Conservation (phyloP, 2,113 vertebrate species). For the Pelmatolapia mariae region DNA sequence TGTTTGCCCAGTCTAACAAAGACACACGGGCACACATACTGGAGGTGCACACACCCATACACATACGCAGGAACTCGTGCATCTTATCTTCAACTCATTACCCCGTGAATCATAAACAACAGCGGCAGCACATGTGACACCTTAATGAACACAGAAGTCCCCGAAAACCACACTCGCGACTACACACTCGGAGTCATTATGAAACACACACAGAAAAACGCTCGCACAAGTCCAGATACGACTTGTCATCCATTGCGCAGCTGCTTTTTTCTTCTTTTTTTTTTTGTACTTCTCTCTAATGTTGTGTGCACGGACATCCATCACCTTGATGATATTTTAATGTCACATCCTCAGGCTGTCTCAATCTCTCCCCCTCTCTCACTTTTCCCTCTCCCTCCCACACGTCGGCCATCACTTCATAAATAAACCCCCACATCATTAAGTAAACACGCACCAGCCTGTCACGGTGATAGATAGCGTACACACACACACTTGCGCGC, state of each 20-base stretch:
- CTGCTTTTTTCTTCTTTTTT: conserved; percentile 20
- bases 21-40: not conserved
- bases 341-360: conserved; percentile 68
- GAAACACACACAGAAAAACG: not conserved
- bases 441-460: conserved; percentile 64
- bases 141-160: conserved; percentile 45
- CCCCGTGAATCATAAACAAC: conserved; percentile 38
- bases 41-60: not conserved
- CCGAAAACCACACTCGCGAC: not conserved
- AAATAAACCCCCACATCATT: conserved; percentile 71
- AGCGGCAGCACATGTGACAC: conserved; percentile 22
- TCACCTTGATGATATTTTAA: conserved; percentile 73
- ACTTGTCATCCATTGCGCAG: conserved; percentile 49
- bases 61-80: not conserved
- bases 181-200: conserved; percentile 29
- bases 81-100: conserved; percentile 52
- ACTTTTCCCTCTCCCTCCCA: conserved; percentile 15
- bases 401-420: conserved; percentile 61
- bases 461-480: conserved; percentile 61
- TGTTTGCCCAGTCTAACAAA: not conserved
- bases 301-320: conserved; percentile 56
- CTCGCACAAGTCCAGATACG: conserved; percentile 33
- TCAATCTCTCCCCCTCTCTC: conserved; percentile 33
- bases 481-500: not conserved
- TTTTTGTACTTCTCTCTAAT: conserved; percentile 56